phyloP scores from a whole-genome alignment of 1,140 invertebrate genomes.

The Zaprionus ghesquierei region DNA sequence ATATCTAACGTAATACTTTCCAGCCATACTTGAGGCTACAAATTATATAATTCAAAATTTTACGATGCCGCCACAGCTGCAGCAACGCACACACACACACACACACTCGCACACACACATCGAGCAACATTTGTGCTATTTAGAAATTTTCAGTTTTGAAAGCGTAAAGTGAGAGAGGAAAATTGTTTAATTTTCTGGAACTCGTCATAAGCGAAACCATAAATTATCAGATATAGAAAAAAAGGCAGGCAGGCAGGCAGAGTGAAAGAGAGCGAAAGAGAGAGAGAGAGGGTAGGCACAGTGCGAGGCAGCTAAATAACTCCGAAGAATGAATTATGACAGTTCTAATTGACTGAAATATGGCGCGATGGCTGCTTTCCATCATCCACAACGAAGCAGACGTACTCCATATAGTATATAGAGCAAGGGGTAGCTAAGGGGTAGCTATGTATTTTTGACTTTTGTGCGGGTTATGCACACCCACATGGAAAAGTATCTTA shows the following conservation, averaged over 20 bases:
- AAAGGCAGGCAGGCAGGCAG: slow-evolving; percentile 23
- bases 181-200: slow-evolving; percentile 81
- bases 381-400: slow-evolving; percentile 50
- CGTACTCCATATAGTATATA: neutral
- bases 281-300: slow-evolving; percentile 33
- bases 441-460: slow-evolving; percentile 22
- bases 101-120: neutral
- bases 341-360: slow-evolving; percentile 83
- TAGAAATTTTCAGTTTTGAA: slow-evolving; percentile 46
- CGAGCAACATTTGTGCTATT: slow-evolving; percentile 25
- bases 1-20: slow-evolving; percentile 18
- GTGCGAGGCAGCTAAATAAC: slow-evolving; percentile 71
- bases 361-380: slow-evolving; percentile 81
- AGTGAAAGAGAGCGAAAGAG: neutral
- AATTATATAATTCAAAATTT: slow-evolving; percentile 47
- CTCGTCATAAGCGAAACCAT: slow-evolving; percentile 76
- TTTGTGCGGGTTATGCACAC: slow-evolving; percentile 31
- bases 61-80: slow-evolving; percentile 26
- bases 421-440: neutral
- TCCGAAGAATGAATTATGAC: slow-evolving; percentile 82
- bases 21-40: slow-evolving; percentile 20
- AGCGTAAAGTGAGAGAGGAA: slow-evolving; percentile 38
- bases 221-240: slow-evolving; percentile 62
- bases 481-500: slow-evolving; percentile 53
- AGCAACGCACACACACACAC: neutral